Base-by-base conservation (phyloP, 2,113 vertebrate species). In the Cardinalis cardinalis region DNA sequence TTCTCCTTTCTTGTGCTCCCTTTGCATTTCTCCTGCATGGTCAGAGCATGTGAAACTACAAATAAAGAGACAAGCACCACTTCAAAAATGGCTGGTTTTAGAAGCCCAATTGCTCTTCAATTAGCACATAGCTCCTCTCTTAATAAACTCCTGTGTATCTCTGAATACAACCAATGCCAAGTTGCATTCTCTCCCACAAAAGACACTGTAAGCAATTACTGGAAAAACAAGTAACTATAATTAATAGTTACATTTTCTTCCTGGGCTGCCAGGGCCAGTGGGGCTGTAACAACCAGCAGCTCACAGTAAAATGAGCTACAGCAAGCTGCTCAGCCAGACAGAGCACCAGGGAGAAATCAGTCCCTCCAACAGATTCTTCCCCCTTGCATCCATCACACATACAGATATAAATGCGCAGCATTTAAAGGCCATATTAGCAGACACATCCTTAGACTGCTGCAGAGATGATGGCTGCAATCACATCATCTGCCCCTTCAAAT, bases 341-440 rank as follows among this genome's bases (percentile, higher is more conserved):
- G 60, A 74, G 18, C 32, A 70, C 24, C 18, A 9, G 19, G 25
- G 18, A n/a, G 56, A 65, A 70, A 74, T 10, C 51, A 26, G 14
- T 36, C 28, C 34, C 21, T 61, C 41, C n/a, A 58, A 58, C 8
- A 44, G n/a, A 18, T 26, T 40, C 58, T 49, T 36, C 19, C 15
- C 58, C 38, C 9, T 18, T 40, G 38, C 9, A 24, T 14, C 43
- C 38, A 7, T 23, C n/a, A 24, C 53, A 6, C 31, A 3, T 8
- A 6, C 1, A 23, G 12, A 8, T 18, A 41, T 16, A 24, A 7
- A 4, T 1, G 1, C 15, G 12, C 15, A 74, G 14, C 48, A 31
- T 65, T 65, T 34, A 48, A 69, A 74, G 21, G 9, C 48, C 31
- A 20, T 26, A 0, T 17, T 32, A 32, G 40, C 18, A 73, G n/a